These are phyloP conservation scores for Dendroctonus ponderosae DNA, from an alignment of 1,140 invertebrate genomes.

Conservation along the genomic window DNA sequence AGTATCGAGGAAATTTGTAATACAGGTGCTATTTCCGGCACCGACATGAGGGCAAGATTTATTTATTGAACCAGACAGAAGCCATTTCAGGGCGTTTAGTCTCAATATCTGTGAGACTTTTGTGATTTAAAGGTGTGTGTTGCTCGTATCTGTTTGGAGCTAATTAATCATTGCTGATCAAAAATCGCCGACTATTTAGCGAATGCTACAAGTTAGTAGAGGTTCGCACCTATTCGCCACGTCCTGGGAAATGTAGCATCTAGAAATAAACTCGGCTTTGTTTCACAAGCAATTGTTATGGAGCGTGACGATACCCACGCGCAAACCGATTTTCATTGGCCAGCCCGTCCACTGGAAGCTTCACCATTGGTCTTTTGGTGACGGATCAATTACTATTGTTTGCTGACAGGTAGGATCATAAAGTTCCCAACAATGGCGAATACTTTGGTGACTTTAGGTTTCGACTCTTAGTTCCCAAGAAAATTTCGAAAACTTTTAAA, in stretches of 20 bases:
- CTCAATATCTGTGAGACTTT: too few species aligned
- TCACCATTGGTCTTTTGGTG: conserved; percentile 1
- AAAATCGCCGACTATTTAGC: too few species aligned
- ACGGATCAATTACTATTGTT: conserved; percentile 6
- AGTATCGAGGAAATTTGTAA: conserved; percentile 20
- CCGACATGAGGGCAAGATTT: conserved; percentile 26
- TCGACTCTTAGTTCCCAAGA: too few species aligned
- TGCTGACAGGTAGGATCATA: conserved; percentile 10
- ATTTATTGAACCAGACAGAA: conserved; percentile 20
- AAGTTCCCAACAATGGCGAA: conserved; percentile 8
- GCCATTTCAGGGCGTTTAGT: conserved; percentile 15
- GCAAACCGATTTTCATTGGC: conserved; percentile 9
- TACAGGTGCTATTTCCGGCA: conserved; percentile 28
- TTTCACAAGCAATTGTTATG: conserved; percentile 18
- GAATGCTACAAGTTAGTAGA: too few species aligned
- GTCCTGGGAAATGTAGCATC: not conserved
- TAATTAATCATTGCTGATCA: too few species aligned
- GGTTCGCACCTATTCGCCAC: too few species aligned
- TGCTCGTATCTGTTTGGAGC: too few species aligned
- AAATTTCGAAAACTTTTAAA: too few species aligned
- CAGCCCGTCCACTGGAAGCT: not conserved
- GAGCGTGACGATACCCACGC: conserved; percentile 15
- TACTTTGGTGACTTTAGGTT: too few species aligned
- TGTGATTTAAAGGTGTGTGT: too few species aligned
- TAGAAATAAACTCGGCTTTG: conserved; percentile 11